Evolutionary conservation across 1,140 invertebrate species (phyloP).

Genomic region (Drosophila subpulchrella): DNA sequence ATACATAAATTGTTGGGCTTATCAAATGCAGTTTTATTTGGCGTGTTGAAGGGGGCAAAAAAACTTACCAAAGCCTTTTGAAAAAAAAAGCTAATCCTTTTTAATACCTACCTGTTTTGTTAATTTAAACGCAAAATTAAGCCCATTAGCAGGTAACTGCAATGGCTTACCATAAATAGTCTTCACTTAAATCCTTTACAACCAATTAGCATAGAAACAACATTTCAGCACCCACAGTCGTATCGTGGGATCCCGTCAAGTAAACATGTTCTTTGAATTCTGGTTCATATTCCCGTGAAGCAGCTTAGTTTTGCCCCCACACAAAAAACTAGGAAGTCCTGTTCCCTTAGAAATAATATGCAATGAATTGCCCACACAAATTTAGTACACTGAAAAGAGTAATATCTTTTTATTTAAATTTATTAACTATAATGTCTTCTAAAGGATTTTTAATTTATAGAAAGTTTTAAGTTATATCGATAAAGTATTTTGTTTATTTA

Average conservation of each 20-base stretch:
- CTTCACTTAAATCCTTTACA: constrained; percentile 1
- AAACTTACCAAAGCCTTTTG: no score
- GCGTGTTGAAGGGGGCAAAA: neutral
- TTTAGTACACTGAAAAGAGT: neutral
- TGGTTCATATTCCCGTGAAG: constrained; percentile 12
- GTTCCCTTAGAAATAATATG: constrained; percentile 22
- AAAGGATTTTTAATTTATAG: neutral
- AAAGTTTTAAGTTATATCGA: no score
- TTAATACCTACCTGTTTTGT: no score
- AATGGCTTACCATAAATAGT: neutral
- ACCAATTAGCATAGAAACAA: constrained; percentile 7
- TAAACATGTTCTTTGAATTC: constrained; percentile 22
- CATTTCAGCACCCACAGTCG: neutral
- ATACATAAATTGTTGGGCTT: neutral
- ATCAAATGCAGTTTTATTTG: neutral
- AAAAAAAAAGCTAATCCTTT: no score
- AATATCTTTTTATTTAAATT: no score
- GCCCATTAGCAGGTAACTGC: neutral
- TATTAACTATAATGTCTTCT: no score
- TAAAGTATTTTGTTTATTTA: no score
- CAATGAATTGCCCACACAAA: constrained; percentile 32
- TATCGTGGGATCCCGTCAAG: constrained; percentile 2
- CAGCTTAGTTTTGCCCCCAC: constrained; percentile 35
- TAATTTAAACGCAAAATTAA: neutral
- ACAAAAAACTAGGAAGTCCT: constrained; percentile 12